These are phyloP conservation scores for Automeris io DNA, from an alignment of 2,888 invertebrate genomes.

Conservation along the genomic window DNA sequence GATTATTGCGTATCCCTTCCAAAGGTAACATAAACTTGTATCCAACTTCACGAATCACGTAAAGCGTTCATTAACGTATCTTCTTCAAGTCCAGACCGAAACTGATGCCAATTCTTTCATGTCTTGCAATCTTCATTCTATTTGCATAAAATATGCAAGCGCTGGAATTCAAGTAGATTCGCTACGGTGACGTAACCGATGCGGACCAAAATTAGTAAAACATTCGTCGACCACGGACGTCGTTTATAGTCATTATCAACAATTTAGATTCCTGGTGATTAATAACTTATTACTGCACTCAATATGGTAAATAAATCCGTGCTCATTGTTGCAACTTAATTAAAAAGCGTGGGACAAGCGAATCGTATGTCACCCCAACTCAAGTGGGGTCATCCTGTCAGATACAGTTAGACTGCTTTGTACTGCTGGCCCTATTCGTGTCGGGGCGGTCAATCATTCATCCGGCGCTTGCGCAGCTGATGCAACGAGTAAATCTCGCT, in stretches of 20 bases:
- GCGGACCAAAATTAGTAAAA: constrained; percentile 61
- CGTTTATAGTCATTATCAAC: constrained; percentile 55
- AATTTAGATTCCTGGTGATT: constrained; percentile 57
- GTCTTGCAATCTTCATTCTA: constrained; percentile 51
- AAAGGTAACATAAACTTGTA: constrained; percentile 8
- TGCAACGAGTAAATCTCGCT: constrained; percentile 48
- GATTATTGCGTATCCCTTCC: background rate
- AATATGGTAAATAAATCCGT: constrained; percentile 24
- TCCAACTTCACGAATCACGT: constrained; percentile 10
- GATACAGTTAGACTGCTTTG: constrained; percentile 61
- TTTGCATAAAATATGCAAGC: constrained; percentile 63
- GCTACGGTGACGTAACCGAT: constrained; percentile 56
- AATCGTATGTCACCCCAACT: constrained; percentile 45
- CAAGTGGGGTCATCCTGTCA: constrained; percentile 55
- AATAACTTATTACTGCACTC: constrained; percentile 43
- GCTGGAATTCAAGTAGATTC: constrained; percentile 53
- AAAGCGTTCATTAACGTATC: constrained; percentile 18
- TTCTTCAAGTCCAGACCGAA: constrained; percentile 35
- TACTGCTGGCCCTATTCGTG: constrained; percentile 56
- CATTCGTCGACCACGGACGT: constrained; percentile 53
- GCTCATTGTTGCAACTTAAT: constrained; percentile 30
- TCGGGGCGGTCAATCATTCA: constrained; percentile 53
- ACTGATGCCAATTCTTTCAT: constrained; percentile 40
- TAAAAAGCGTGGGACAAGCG: constrained; percentile 21
- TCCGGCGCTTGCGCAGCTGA: constrained; percentile 20